phyloP scores from a whole-genome alignment of 1,140 invertebrate species.

The Heliconius eleuchia region DNA sequence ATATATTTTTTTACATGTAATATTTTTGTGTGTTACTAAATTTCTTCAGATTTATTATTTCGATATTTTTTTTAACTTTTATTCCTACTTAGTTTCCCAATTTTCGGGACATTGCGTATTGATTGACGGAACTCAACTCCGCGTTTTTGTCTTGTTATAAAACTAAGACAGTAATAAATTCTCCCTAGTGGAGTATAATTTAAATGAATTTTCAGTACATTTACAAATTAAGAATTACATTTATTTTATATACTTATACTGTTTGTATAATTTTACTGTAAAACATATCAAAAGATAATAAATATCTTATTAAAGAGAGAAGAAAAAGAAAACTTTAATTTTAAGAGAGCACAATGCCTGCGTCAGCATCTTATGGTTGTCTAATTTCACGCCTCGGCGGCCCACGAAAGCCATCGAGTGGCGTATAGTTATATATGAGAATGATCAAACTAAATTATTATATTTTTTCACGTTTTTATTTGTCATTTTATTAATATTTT shows the following conservation, averaged over 20 bases:
- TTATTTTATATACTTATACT: background rate
- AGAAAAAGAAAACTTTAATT: constrained; percentile 19
- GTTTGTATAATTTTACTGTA: background rate
- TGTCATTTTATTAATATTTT: background rate
- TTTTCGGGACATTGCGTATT: no score
- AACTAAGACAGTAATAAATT: no score
- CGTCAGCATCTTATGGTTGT: constrained; percentile 43
- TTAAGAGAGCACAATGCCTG: constrained; percentile 41
- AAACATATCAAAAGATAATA: background rate
- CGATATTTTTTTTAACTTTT: no score
- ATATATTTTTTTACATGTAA: no score
- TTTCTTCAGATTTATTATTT: no score
- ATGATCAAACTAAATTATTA: constrained; percentile 11
- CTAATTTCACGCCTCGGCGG: constrained; percentile 55
- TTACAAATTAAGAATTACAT: background rate
- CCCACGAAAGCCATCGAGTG: constrained; percentile 44
- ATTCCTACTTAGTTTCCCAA: no score
- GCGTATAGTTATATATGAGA: constrained; percentile 24
- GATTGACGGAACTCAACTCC: no score
- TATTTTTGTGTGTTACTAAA: no score
- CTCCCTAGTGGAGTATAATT: no score
- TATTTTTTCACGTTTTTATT: background rate
- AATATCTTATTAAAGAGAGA: background rate
- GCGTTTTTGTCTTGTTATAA: no score
- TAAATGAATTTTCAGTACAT: background rate